A percentile compares a stretch with the other conserved stretches of the same genome.
phyloP scores from a whole-genome alignment of 2,113 vertebrate genomes.

The Rhinoderma darwinii region DNA sequence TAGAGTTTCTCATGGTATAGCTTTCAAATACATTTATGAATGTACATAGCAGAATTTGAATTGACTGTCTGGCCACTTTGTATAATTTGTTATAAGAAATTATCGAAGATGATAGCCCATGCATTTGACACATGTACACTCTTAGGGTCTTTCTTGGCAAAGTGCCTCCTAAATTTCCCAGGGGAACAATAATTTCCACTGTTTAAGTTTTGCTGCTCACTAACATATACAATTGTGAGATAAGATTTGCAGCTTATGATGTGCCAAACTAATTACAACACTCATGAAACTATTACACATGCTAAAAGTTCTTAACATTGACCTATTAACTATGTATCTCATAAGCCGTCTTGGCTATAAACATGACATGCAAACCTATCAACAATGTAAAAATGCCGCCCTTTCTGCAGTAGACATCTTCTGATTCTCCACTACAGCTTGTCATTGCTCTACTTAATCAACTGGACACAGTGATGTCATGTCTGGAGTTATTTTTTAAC shows the following conservation, averaged over 20 bases:
- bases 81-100: not conserved
- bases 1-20: too few relatives aligned
- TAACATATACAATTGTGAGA: slow-evolving; percentile 44
- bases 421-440: slow-evolving; percentile 27
- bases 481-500: slow-evolving; percentile 38
- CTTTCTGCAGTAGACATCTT: slow-evolving; percentile 35
- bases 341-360: slow-evolving; percentile 26
- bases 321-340: slow-evolving; percentile 27
- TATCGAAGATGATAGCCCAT: not conserved
- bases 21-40: not conserved
- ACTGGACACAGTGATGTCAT: slow-evolving; percentile 50
- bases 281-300: slow-evolving; percentile 38
- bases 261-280: slow-evolving; percentile 54
- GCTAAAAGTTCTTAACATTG: slow-evolving; percentile 38
- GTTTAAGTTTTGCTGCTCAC: slow-evolving; percentile 42
- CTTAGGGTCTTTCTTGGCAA: slow-evolving; percentile 23
- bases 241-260: slow-evolving; percentile 35
- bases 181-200: slow-evolving; percentile 46
- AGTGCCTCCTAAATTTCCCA: slow-evolving; percentile 13
- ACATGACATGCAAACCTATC: slow-evolving; percentile 48
- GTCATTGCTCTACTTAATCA: slow-evolving; percentile 51
- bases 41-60: not conserved
- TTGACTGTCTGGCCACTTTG: not conserved
- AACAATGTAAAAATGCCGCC: slow-evolving; percentile 25
- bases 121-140: slow-evolving; percentile 23